These are phyloP conservation scores for Muntiacus reevesi DNA, from an alignment of 2,113 vertebrate genomes.

Conservation along the genomic window DNA sequence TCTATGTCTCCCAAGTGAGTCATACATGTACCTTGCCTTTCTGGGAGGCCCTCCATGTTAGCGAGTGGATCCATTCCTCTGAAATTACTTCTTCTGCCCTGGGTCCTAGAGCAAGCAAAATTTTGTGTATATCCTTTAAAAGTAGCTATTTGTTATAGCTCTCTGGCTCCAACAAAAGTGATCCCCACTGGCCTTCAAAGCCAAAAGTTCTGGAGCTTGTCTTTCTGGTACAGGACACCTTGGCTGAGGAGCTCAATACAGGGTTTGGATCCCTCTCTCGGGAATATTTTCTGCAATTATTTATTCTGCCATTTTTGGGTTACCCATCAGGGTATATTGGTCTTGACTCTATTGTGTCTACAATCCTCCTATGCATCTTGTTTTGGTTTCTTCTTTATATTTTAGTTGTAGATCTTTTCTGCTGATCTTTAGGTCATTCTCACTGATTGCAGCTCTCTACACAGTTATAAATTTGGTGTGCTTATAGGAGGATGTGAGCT, in stretches of 20 bases:
- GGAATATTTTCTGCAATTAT: not conserved
- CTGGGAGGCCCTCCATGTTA: not conserved
- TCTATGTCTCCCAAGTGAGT: not conserved
- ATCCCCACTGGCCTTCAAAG: not conserved
- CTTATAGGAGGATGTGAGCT: not conserved
- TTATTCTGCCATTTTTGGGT: not conserved
- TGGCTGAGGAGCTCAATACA: too few relatives aligned
- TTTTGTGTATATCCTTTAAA: not conserved
- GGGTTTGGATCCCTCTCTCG: not conserved
- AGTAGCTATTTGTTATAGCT: not conserved
- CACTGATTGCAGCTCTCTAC: not conserved
- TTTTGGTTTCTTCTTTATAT: not conserved
- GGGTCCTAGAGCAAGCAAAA: not conserved
- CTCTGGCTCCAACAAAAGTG: not conserved
- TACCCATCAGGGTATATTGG: not conserved
- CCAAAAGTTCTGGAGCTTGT: not conserved
- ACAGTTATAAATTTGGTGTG: not conserved
- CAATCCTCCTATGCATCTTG: not conserved
- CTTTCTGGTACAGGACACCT: not conserved
- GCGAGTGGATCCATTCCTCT: too few relatives aligned
- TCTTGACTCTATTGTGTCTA: not conserved
- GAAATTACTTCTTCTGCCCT: not conserved
- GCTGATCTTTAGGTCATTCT: not conserved
- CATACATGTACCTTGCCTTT: not conserved
- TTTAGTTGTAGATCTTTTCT: not conserved